Evolutionary conservation across 2,888 invertebrate species (phyloP), one percentile per base, ranked within the genome.

Genomic region (Drosophila robusta): DNA sequence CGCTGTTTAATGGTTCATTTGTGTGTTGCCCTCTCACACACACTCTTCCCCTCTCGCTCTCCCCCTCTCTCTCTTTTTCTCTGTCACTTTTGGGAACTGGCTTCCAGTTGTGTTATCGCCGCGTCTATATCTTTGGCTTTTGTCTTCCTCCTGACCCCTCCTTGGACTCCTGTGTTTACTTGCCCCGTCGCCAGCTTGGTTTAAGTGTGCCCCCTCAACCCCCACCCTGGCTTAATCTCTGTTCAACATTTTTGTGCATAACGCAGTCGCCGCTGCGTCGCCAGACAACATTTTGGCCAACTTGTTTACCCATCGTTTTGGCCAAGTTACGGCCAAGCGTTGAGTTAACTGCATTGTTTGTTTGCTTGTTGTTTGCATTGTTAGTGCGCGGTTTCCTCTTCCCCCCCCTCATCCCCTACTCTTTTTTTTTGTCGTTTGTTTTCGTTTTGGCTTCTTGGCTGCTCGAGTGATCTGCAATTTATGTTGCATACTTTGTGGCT

Each of bases 1-100:
- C 89, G 80, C 83, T 81, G 76, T 83, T 81, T 89, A 90, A 90
- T 90, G 90, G 87, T 80, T 85, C 89, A 87, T 89, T 89, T 87
- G 84, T 80, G 78, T 69, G 63, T 22, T 0, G 18, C 36, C 18
- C 46, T 14, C 18, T 4, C 8, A 3, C 39, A 14, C 26, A 12
- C 14, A 14, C 8, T 12, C 6, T 0, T 7, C 39, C 36, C 12
- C 18, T 4, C 7, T 6, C 44, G 1, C 29, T n/a, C 8, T 16
- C 50, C 38, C 18, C 2, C 12, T 3, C 26, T 9, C 26, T 4
- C 34, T 6, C 24, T 18, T 22, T 12, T 12, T 14, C 11, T 34
- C 12, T 34, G 34, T 1, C 12, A 11, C 4, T 63, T 58, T 71
- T 54, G 62, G 60, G 54, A 52, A 47, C 60, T 70, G 68, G 80